phyloP scores from a whole-genome alignment of 2,797 vertebrate genomes.

The Natrix natrix region DNA sequence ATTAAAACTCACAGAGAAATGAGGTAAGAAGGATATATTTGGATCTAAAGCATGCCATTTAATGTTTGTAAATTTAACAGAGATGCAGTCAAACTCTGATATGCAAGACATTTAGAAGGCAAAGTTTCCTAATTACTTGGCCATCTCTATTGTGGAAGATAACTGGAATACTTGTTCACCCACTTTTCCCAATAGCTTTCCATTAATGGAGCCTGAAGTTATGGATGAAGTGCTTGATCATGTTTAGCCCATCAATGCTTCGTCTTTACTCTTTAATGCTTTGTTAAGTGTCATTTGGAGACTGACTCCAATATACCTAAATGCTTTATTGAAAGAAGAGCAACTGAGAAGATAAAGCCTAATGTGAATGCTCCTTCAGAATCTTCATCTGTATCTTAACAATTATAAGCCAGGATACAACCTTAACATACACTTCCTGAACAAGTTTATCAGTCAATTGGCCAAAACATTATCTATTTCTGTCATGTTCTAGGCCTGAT shows the following conservation, averaged over 20 bases:
- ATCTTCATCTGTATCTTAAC: neutral
- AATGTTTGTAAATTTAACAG: neutral
- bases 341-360: neutral
- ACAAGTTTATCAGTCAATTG: neutral
- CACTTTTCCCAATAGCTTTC: neutral
- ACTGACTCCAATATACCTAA: neutral
- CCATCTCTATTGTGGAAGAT: neutral
- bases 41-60: neutral
- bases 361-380: neutral
- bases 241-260: neutral
- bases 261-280: neutral
- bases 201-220: neutral
- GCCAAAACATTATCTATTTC: neutral
- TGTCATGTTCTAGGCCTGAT: neutral
- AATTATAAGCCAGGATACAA: neutral
- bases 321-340: neutral
- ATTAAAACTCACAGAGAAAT: neutral
- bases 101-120: neutral
- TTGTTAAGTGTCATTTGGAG: neutral
- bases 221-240: neutral
- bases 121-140: neutral
- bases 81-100: neutral
- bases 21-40: neutral
- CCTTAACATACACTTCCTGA: neutral
- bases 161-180: neutral